Conservation (phyloP, 2,113 vertebrate species). For the Strix uralensis region DNA sequence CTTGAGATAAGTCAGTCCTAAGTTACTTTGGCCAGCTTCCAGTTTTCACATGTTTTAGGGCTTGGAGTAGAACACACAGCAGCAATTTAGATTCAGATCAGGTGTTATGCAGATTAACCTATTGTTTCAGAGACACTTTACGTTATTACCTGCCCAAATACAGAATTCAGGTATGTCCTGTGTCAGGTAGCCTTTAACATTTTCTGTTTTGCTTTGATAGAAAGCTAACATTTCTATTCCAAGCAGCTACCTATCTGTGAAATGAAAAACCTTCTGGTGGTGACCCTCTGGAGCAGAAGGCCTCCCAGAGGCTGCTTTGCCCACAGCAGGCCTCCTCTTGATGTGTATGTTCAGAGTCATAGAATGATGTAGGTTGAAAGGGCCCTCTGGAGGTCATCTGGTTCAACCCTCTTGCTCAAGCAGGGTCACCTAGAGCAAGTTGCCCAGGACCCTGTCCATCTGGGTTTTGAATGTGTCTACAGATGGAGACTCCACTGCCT, state of each 20-base stretch:
- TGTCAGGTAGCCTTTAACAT: not conserved
- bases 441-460: not conserved
- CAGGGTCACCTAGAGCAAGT: not conserved
- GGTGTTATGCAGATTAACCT: not conserved
- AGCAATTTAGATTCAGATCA: not conserved
- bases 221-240: not conserved
- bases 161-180: not conserved
- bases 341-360: not conserved
- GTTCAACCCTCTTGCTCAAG: not conserved
- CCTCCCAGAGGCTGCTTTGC: not conserved
- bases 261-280: not conserved
- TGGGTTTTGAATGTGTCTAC: not conserved
- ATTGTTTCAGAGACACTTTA: not conserved
- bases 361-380: not conserved
- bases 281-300: not conserved
- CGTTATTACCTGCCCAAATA: not conserved
- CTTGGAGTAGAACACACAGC: not conserved
- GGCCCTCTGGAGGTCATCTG: not conserved
- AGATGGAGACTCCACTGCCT: not conserved
- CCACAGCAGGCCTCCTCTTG: not conserved
- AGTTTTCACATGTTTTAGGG: not conserved
- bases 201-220: not conserved
- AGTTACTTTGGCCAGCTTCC: not conserved
- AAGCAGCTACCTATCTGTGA: not conserved
- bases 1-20: not conserved